Evolutionary conservation across 1,140 invertebrate species (phyloP), one percentile per base, ranked within the genome.

Genomic region (Diachasma alloeum): DNA sequence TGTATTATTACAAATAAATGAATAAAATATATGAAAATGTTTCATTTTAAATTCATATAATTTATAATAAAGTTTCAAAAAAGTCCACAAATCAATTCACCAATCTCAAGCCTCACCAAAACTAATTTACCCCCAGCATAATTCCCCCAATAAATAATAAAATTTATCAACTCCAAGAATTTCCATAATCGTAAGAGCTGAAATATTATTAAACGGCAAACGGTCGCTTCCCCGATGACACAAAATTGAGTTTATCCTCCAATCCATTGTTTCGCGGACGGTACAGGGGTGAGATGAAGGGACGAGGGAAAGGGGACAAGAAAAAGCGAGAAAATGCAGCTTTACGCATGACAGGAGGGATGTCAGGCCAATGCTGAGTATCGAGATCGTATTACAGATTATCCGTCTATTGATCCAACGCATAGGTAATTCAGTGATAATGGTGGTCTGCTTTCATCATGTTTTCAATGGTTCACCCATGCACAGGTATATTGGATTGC

Each of bases 351-450:
- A 63, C 24, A 31, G 59, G 24, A 63, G 19, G 8, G 22, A 31
- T 10, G 22, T 63, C 59, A 63, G 24, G 24, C 24, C 19, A 19
- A 26, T 26, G 24, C 22, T 1, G n/a, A 17, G 48, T 56, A 56
- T 63, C 59, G 59, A 63, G 59, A 63, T 63, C 59, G 59, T 19
- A 63, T 63, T 26, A 63, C 59, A 63, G 59, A 63, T 63, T 31
- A 63, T 63, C 24, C 24, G 4, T 63, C 9, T 15, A 63, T 63
- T 19, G 24, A 26, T 63, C 22, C 39, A 42, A 42, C 13, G 39
- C 39, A 42, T 11, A 42, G 9, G 13, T 42, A 42, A 42, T 42
- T 9, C 9, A 31, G 31, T 31, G 31, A 31, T 31, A 31, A 31
- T 31, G 31, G 31, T 31, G 31, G 31, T 31, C 31, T 31, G 31